Evolutionary conservation across 92 coral and sea anemone species (phyloP).

Genomic region (Epizoanthus rinbou): DNA sequence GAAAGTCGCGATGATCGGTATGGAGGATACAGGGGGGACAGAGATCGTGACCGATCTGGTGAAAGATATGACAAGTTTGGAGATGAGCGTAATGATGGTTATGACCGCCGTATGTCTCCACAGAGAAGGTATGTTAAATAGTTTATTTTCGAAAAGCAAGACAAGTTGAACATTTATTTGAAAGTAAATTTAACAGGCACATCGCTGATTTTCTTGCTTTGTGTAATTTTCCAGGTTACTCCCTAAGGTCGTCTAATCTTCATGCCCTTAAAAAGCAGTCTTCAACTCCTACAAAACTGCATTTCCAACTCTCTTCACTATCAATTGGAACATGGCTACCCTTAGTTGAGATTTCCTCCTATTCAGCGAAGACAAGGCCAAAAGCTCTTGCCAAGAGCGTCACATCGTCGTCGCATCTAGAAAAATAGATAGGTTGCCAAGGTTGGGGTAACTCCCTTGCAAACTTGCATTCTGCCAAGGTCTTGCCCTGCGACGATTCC

Average conservation of each 20-base stretch:
- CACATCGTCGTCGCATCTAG: constrained; percentile 23
- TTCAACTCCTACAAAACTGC: constrained; percentile 25
- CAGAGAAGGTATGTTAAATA: constrained; percentile 25
- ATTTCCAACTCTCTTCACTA: constrained; percentile 24
- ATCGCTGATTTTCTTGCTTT: constrained; percentile 44
- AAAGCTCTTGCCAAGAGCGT: constrained; percentile 37
- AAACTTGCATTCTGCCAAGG: constrained; percentile 19
- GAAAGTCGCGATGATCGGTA: constrained; percentile 43
- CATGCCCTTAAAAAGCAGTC: constrained; percentile 46
- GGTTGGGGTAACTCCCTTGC: constrained; percentile 38
- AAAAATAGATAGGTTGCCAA: constrained; percentile 23
- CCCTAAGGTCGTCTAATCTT: constrained; percentile 38
- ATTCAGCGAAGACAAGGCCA: constrained; percentile 37
- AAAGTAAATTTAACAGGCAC: neutral
- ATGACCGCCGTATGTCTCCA: constrained; percentile 26
- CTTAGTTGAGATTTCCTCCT: constrained; percentile 42
- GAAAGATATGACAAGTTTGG: constrained; percentile 27
- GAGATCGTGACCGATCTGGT: constrained; percentile 32
- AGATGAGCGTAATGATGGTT: constrained; percentile 31
- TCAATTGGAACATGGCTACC: constrained; percentile 38
- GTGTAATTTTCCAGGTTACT: constrained; percentile 51
- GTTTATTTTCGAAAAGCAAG: constrained; percentile 3
- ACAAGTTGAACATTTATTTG: constrained; percentile 18
- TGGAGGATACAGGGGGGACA: constrained; percentile 34
- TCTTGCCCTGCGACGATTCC: constrained; percentile 13